phyloP scores from a whole-genome alignment of 2,888 invertebrate genomes.

The Tetranychus truncatus region DNA sequence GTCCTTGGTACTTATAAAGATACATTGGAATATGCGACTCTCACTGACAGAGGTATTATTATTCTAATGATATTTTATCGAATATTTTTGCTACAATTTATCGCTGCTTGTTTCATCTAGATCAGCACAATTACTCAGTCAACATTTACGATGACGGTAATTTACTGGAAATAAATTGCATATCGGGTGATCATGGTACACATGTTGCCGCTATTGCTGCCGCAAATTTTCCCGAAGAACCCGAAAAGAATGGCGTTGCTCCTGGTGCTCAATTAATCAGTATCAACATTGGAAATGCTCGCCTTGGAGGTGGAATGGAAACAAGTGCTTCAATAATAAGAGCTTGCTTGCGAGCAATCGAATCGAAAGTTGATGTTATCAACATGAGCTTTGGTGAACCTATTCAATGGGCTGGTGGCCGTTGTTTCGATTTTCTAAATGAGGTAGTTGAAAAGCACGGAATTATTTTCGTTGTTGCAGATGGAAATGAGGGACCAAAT shows the following conservation, averaged over 20 bases:
- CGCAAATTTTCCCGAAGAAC: slow-evolving; percentile 64
- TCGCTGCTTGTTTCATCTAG: slow-evolving; percentile 34
- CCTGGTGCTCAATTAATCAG: slow-evolving; percentile 89
- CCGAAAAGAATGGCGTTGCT: slow-evolving; percentile 79
- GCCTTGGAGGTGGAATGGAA: slow-evolving; percentile 75
- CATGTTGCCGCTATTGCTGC: slow-evolving; percentile 93
- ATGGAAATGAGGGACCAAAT: slow-evolving; percentile 85
- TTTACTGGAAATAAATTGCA: slow-evolving; percentile 72
- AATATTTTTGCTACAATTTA: slow-evolving; percentile 7
- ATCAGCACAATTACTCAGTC: slow-evolving; percentile 67
- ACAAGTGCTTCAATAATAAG: slow-evolving; percentile 62
- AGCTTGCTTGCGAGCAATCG: slow-evolving; percentile 33
- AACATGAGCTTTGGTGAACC: slow-evolving; percentile 98
- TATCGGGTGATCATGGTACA: slow-evolving; percentile 78
- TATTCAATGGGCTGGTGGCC: slow-evolving; percentile 73
- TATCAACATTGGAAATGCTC: slow-evolving; percentile 71
- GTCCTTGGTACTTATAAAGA: slow-evolving; percentile 60
- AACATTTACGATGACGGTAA: slow-evolving; percentile 82
- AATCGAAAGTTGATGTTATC: slow-evolving; percentile 52
- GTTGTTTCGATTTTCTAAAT: slow-evolving; percentile 63
- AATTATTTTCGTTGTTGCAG: slow-evolving; percentile 78
- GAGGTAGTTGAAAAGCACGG: slow-evolving; percentile 77
- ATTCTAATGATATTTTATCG: not conserved
- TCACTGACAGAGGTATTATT: slow-evolving; percentile 42
- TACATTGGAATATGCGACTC: slow-evolving; percentile 54